Evolutionary conservation across 2,888 invertebrate genomes (phyloP).

Genomic region (Acanthosepion pharaonis): DNA sequence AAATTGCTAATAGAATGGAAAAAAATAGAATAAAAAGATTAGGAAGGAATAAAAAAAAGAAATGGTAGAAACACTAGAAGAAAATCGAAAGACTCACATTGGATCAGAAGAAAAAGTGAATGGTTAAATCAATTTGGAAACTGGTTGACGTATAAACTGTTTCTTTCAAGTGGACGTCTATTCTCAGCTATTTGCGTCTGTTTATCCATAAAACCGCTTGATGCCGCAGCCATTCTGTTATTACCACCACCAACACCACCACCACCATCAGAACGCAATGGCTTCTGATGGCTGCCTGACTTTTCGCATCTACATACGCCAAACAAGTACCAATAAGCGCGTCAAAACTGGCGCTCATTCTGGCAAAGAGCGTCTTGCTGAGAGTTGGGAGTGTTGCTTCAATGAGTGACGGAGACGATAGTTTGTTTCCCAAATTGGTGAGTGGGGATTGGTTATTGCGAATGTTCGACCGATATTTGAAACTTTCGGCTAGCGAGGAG

Average conservation of each 20-base stretch:
- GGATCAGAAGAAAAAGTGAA: neutral
- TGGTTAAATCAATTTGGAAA: neutral
- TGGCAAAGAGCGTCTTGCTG: neutral
- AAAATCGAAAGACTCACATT: neutral
- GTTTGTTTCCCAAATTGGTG: neutral
- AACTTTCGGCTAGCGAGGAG: neutral
- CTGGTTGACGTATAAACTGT: neutral
- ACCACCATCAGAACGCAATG: neutral
- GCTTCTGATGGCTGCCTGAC: neutral
- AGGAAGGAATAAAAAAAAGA: too few species aligned
- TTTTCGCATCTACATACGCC: neutral
- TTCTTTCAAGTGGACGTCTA: neutral
- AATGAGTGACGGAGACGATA: neutral
- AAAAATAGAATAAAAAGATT: too few species aligned
- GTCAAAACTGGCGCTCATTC: neutral
- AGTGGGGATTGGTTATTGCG: neutral
- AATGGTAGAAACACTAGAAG: too few species aligned
- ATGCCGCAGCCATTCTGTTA: neutral
- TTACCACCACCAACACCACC: neutral
- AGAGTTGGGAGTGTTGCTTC: neutral
- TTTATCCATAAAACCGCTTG: neutral
- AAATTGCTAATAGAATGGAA: too few species aligned
- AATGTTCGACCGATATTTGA: neutral
- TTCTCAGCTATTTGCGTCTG: constrained; percentile 12
- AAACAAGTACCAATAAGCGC: neutral